Base-by-base conservation (phyloP, 1,140 invertebrate species). In the Tribolium madens region DNA sequence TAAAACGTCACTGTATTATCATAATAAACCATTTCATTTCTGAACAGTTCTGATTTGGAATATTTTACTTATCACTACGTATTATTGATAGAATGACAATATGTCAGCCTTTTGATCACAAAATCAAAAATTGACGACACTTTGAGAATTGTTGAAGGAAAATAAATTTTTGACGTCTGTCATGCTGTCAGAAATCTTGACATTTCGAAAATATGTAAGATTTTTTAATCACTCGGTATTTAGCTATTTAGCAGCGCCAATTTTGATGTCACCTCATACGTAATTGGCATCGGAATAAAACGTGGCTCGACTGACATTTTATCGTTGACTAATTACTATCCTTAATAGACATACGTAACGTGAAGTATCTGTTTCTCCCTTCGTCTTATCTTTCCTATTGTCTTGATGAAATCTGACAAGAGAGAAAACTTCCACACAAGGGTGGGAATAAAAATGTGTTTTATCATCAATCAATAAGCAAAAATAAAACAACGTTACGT, bases 381-480 rank as follows among this genome's bases (percentile, higher is more conserved):
- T 36, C 33, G 33, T 36, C 10, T 36, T 36, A 36, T 50, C 47
- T 50, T 50, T 50, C 15, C 9, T 6, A 17, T 17, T 14, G 5
- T 50, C 15, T 13, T 4, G 15, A 50, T 17, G 52, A 57, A 57
- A 57, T 18, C 52, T 21, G 18, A 21, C 52, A 57, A 21, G 2
- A 50, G 15, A 3, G 12, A 12, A 5, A 5, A 50, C n/a, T n/a
- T n/a, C n/a, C n/a, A n/a, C 6, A 57, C 15, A 57, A 21, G 52
- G 52, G 52, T 57, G 52, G 52, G 52, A 57, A 57, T 21, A 17
- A 57, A 57, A 57, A 57, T 21, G 52, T 57, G 18, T 18, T 57
- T 7, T 57, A 57, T 57, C 52, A 17, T 21, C 52, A 64, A 64
- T 64, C 57, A 64, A 64, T 64, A 64, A 64, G 31, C 57, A 64